Conservation (phyloP, 2,888 invertebrate species). For the Lasioglossum pauxillum region DNA sequence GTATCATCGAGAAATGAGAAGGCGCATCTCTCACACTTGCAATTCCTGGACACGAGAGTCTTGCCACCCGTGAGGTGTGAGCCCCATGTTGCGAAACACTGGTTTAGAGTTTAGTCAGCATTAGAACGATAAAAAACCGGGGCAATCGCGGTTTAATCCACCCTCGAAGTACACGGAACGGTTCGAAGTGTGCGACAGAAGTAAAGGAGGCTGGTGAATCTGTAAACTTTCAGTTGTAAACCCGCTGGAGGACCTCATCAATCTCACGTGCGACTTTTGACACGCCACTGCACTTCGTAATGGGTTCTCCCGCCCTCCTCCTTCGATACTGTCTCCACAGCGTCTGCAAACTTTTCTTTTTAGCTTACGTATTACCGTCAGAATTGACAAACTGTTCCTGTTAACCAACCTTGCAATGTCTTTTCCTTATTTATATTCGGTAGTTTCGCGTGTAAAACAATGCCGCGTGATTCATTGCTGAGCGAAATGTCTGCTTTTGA, state of each 20-base stretch:
- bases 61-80: no score
- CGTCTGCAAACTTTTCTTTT: constrained; percentile 31
- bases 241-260: constrained; percentile 68
- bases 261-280: constrained; percentile 73
- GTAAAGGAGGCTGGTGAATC: background rate
- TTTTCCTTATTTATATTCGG: background rate
- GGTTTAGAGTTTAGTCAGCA: background rate
- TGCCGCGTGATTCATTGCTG: background rate
- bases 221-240: constrained; percentile 25
- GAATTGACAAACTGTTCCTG: background rate
- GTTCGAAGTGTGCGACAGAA: background rate
- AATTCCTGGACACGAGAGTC: no score
- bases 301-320: constrained; percentile 12
- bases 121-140: background rate
- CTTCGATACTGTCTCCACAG: constrained; percentile 16
- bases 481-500: background rate
- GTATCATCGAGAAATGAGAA: no score
- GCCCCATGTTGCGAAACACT: no score
- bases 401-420: background rate
- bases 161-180: background rate
- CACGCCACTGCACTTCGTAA: constrained; percentile 73
- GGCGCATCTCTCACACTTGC: no score
- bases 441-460: background rate
- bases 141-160: constrained; percentile 30
- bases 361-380: background rate